These are phyloP conservation scores for Ianthella basta DNA, from an alignment of 37 sponge, comb jelly and placozoan genomes.

Conservation along the genomic window DNA sequence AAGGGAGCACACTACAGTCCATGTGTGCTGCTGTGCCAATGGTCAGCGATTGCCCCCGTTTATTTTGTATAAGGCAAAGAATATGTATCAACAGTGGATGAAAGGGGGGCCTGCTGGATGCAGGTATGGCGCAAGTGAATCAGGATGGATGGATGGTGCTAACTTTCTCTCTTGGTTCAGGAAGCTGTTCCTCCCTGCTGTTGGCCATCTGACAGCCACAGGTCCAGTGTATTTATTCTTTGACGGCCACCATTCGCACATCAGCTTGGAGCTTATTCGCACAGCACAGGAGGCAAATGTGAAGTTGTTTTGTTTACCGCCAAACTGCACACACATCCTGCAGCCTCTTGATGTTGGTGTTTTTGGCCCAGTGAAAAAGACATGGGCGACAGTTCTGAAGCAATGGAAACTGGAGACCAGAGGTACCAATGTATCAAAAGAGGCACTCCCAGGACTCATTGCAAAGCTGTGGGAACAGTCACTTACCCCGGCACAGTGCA, in stretches of 20 bases:
- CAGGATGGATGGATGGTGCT: constrained; percentile 14
- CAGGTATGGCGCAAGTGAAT: neutral
- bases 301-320: neutral
- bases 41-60: constrained; percentile 2
- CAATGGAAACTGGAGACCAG: neutral
- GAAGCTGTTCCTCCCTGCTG: constrained; percentile 27
- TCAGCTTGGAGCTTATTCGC: neutral
- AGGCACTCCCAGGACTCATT: neutral
- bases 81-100: neutral
- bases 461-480: constrained; percentile 22
- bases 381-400: neutral
- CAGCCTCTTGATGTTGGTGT: constrained; percentile 13
- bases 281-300: neutral
- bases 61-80: neutral
- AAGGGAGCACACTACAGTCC: constrained; percentile 23
- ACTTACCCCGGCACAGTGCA: constrained; percentile 19
- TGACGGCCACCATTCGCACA: constrained; percentile 25
- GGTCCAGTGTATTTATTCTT: constrained; percentile 11
- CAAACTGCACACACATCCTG: constrained; percentile 7
- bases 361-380: constrained; percentile 5
- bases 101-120: constrained; percentile 2
- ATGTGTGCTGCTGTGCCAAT: neutral
- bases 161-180: constrained; percentile 26
- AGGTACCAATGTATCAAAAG: constrained; percentile 11
- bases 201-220: neutral